A percentile compares a stretch with the other conserved stretches of the same genome.
Evolutionary conservation across 2,113 vertebrate genomes (phyloP).

Genomic region (Cervus canadensis): DNA sequence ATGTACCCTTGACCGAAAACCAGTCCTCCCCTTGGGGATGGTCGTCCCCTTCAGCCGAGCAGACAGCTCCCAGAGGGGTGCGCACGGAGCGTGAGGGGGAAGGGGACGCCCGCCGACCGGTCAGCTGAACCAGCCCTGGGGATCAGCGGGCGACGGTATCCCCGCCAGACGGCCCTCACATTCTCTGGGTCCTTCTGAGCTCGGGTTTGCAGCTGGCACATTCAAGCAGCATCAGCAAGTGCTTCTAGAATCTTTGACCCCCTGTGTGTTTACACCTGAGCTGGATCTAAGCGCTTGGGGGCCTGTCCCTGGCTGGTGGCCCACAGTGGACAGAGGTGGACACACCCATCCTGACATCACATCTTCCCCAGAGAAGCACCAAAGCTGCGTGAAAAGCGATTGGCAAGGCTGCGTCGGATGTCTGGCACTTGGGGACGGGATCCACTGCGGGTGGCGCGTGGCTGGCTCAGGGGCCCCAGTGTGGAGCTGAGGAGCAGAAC

Average conservation of each 20-base stretch:
- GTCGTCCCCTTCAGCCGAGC: fast-evolving
- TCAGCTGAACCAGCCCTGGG: neutral
- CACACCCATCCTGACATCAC: neutral
- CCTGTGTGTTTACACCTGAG: neutral
- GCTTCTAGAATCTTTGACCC: neutral
- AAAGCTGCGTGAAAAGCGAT: fast-evolving
- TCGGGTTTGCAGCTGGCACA: neutral
- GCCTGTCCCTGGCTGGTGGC: neutral
- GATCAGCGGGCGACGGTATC: neutral
- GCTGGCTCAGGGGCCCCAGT: neutral
- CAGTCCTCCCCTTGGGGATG: neutral
- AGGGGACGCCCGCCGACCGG: neutral
- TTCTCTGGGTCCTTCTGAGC: neutral
- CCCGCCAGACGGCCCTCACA: neutral
- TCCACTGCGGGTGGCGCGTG: fast-evolving
- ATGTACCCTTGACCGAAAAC: neutral
- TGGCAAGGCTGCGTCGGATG: fast-evolving
- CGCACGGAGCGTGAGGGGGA: fast-evolving
- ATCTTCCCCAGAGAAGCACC: neutral
- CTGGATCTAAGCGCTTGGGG: neutral
- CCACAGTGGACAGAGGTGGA: neutral
- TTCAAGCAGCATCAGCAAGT: neutral
- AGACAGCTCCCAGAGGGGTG: neutral
- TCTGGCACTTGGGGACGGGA: neutral
- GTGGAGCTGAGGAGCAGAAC: neutral